These are phyloP conservation scores for Muntiacus muntjak DNA, from an alignment of 2,113 vertebrate genomes.

Conservation along the genomic window DNA sequence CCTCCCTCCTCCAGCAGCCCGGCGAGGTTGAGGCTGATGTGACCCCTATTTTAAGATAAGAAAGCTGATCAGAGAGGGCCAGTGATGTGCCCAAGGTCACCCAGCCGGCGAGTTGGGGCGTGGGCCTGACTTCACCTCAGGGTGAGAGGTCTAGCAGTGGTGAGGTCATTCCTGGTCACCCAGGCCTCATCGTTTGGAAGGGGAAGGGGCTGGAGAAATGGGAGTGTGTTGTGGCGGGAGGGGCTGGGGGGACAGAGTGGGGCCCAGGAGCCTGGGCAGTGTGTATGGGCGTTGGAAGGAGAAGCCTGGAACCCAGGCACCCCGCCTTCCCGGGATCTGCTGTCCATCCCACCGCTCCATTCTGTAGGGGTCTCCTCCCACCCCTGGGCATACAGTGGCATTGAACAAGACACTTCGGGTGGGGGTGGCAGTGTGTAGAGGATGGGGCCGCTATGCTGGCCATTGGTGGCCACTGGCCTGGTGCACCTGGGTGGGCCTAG, in stretches of 20 bases:
- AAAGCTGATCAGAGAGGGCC: not conserved
- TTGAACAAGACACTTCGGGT: conserved; percentile 65
- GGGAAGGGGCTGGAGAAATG: not conserved
- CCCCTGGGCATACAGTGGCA: conserved; percentile 75
- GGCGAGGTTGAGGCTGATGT: not conserved
- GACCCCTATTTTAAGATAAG: not conserved
- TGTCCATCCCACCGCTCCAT: fast-evolving
- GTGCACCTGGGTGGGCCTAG: not conserved
- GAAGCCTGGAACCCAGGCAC: not conserved
- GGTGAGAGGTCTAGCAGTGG: not conserved
- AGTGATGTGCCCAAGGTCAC: not conserved
- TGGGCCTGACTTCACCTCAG: fast-evolving
- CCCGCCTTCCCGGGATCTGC: conserved; percentile 11
- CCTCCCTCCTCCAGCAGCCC: too few relatives aligned
- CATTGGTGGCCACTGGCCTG: not conserved
- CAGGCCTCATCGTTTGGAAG: not conserved
- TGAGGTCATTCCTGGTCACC: too few relatives aligned
- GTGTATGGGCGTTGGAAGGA: not conserved
- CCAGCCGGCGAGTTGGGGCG: not conserved
- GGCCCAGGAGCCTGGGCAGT: not conserved
- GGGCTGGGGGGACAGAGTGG: not conserved
- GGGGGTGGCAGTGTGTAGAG: not conserved
- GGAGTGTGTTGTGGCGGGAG: not conserved
- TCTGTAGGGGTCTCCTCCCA: not conserved
- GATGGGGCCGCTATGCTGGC: conserved; percentile 36